Evolutionary conservation across 2,113 vertebrate genomes (phyloP).

Genomic region (Sminthopsis crassicaudata): DNA sequence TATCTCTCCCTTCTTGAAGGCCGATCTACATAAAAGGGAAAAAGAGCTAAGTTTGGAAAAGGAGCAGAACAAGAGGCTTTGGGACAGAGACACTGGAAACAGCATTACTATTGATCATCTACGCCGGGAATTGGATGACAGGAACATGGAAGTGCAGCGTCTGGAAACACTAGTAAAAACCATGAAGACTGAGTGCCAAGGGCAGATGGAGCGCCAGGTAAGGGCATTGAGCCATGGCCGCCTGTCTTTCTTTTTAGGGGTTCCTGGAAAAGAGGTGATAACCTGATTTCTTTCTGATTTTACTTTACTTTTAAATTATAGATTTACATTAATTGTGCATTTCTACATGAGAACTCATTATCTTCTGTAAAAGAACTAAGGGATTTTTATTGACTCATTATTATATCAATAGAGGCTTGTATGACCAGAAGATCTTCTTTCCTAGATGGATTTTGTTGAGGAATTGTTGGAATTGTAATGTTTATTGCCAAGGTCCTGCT

Average conservation of each 20-base stretch:
- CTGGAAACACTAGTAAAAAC: constrained; percentile 77
- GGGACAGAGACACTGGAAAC: constrained; percentile 75
- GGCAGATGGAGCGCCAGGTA: constrained; percentile 81
- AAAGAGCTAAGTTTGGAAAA: constrained; percentile 81
- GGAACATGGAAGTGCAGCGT: constrained; percentile 78
- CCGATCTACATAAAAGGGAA: constrained; percentile 77
- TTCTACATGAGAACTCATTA: neutral
- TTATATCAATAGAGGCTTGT: neutral
- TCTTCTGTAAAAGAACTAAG: neutral
- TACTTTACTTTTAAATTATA: neutral
- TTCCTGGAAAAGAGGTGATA: fast-evolving
- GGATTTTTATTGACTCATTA: neutral
- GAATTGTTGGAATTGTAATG: neutral
- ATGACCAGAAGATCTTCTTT: neutral
- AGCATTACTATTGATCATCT: constrained; percentile 78
- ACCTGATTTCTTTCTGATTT: no score
- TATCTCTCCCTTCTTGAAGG: constrained; percentile 55
- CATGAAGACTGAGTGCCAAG: constrained; percentile 74
- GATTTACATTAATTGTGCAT: neutral
- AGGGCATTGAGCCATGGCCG: fast-evolving
- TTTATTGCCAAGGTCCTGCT: neutral
- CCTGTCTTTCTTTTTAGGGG: neutral
- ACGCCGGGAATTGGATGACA: constrained; percentile 77
- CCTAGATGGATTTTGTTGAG: neutral
- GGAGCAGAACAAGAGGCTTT: constrained; percentile 79